Evolutionary conservation across 2,797 vertebrate genomes (phyloP).

Genomic region (Danio choprae): DNA sequence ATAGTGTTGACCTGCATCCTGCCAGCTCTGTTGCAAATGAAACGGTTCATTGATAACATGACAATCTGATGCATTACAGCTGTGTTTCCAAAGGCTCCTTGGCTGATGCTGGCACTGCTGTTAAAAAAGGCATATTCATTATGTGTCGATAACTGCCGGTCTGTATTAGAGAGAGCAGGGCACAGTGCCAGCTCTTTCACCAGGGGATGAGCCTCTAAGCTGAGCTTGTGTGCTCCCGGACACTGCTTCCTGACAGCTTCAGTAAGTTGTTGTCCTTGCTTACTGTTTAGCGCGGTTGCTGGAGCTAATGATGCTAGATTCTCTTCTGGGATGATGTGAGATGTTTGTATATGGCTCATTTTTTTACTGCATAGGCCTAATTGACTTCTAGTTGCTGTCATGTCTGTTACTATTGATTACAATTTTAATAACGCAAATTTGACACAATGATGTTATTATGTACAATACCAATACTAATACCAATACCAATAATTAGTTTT

Average conservation of each 20-base stretch:
- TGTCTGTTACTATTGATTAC: no score
- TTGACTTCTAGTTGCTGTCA: no score
- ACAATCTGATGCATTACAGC: slow-evolving; percentile 44
- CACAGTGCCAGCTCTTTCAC: slow-evolving; percentile 56
- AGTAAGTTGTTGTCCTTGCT: slow-evolving; percentile 42
- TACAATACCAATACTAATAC: no score
- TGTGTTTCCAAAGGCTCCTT: slow-evolving; percentile 24
- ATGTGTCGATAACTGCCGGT: slow-evolving; percentile 34
- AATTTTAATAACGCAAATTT: no score
- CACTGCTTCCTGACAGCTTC: slow-evolving; percentile 24
- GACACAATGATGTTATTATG: no score
- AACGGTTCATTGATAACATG: slow-evolving; percentile 43
- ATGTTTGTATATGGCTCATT: background rate
- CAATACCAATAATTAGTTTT: no score
- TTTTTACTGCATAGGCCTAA: no score
- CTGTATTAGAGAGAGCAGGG: slow-evolving; percentile 51
- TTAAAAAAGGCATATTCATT: slow-evolving; percentile 3
- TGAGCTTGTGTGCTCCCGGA: slow-evolving; percentile 43
- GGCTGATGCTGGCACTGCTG: slow-evolving; percentile 40
- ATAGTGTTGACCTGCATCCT: slow-evolving; percentile 39
- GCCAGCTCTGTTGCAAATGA: slow-evolving; percentile 30
- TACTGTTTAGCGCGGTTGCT: slow-evolving; percentile 5
- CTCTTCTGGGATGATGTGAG: background rate
- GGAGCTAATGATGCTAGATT: slow-evolving; percentile 12
- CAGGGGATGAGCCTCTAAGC: slow-evolving; percentile 51